Evolutionary conservation across 2,113 vertebrate genomes (phyloP).

Genomic region (Corydoras sp.): DNA sequence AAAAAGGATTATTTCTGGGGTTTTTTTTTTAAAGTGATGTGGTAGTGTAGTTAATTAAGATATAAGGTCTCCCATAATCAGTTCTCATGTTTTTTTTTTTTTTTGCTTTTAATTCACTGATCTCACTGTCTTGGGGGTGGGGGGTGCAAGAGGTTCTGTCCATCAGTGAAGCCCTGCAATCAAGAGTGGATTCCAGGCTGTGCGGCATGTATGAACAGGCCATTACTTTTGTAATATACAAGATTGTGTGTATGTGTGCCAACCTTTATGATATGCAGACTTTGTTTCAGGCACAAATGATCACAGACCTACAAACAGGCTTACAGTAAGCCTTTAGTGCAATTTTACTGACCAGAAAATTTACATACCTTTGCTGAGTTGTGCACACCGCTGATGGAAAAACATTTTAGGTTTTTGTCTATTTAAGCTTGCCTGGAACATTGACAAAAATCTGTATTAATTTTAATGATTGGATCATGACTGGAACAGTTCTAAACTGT

Average conservation of each 20-base stretch:
- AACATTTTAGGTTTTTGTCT: too few species aligned
- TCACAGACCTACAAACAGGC: neutral
- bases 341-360: too few species aligned
- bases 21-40: neutral
- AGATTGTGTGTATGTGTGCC: conserved; percentile 36
- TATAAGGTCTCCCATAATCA: conserved; percentile 15
- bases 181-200: conserved; percentile 62
- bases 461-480: neutral
- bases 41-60: conserved; percentile 10
- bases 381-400: too few species aligned
- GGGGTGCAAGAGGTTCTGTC: conserved; percentile 34
- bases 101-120: conserved; percentile 14
- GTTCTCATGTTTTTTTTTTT: conserved; percentile 8
- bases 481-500: neutral
- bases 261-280: conserved; percentile 40
- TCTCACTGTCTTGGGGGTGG: conserved; percentile 31
- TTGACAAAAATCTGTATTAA: neutral
- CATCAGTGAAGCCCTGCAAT: conserved; percentile 70
- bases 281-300: conserved; percentile 31
- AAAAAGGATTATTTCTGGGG: conserved; percentile 55
- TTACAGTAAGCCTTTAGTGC: neutral
- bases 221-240: conserved; percentile 53
- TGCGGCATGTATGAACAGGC: conserved; percentile 62
- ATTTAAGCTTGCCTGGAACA: too few species aligned
- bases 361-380: too few species aligned